Percentiles rank a stretch among this genome's conserved stretches.
Evolutionary conservation across 2,113 vertebrate genomes (phyloP).

Genomic region (Ibidorhyncha struthersii): DNA sequence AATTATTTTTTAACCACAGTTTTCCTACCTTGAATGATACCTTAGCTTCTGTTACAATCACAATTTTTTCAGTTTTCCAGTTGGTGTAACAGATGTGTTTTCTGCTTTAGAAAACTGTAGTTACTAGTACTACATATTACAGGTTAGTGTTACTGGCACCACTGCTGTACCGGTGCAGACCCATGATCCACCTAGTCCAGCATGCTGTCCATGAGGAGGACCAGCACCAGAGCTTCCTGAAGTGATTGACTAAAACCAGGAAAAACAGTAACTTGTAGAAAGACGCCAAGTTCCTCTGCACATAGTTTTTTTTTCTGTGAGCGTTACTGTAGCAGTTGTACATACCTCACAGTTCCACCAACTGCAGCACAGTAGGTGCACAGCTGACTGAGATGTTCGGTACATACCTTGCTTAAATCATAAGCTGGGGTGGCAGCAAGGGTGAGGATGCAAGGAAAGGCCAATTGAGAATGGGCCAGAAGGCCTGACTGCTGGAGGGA

Average conservation of each 20-base stretch:
- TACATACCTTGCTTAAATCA: neutral
- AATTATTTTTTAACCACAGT: neutral
- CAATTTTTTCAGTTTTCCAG: neutral
- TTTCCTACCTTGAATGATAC: neutral
- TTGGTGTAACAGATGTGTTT: neutral
- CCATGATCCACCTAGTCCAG: neutral
- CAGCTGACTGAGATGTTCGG: fast-evolving
- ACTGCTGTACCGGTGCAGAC: neutral
- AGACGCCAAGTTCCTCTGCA: neutral
- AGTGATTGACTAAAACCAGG: neutral
- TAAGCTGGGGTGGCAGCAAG: neutral
- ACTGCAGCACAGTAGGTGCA: neutral
- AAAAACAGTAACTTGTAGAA: neutral
- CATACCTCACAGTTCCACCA: neutral
- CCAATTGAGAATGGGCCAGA: neutral
- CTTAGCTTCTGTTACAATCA: neutral
- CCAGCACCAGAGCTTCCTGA: neutral
- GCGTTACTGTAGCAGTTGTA: neutral
- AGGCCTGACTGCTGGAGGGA: neutral
- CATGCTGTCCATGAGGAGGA: neutral
- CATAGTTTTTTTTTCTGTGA: neutral
- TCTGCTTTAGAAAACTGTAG: neutral
- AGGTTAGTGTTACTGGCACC: neutral
- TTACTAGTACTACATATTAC: neutral
- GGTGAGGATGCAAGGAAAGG: neutral